A percentile compares a stretch with the other conserved stretches of the same genome.
These are phyloP conservation scores for Protophormia terraenovae DNA, from an alignment of 2,888 invertebrate genomes.

Conservation along the genomic window DNA sequence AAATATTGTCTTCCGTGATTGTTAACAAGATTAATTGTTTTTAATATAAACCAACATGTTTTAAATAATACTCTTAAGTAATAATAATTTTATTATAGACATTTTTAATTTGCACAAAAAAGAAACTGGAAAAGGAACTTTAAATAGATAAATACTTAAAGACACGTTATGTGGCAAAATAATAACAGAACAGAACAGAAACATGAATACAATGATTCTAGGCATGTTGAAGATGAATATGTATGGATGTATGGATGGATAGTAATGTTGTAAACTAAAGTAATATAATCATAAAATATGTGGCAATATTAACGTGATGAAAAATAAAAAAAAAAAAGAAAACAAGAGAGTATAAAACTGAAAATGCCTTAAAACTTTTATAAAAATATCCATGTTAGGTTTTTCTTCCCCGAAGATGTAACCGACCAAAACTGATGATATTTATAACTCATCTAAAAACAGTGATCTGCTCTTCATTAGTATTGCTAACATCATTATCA, in stretches of 20 bases:
- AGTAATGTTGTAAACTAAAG: not conserved
- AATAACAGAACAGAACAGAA: not conserved
- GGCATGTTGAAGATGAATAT: not conserved
- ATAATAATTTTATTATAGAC: slow-evolving; percentile 2
- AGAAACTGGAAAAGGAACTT: not conserved
- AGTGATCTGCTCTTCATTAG: slow-evolving; percentile 1
- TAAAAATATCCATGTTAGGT: not conserved
- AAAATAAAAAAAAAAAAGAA: not conserved
- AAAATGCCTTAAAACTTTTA: slow-evolving; percentile 34
- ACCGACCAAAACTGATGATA: not conserved
- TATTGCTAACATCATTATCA: not conserved
- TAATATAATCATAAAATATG: slow-evolving; percentile 22
- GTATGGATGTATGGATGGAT: not conserved
- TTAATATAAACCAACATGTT: slow-evolving; percentile 9
- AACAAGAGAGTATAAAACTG: not conserved
- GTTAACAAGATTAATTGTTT: slow-evolving; percentile 22
- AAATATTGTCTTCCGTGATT: not conserved
- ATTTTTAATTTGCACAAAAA: slow-evolving; percentile 2
- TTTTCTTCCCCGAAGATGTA: not conserved
- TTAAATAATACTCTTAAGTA: not conserved
- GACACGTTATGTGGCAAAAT: not conserved
- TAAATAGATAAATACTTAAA: slow-evolving; percentile 14
- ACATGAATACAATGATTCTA: not conserved
- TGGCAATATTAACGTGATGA: not conserved
- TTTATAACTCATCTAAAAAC: not conserved